Percentiles rank a stretch among this genome's conserved stretches.
Conservation (phyloP, 2,113 vertebrate genomes). For the Grantiella picta region DNA sequence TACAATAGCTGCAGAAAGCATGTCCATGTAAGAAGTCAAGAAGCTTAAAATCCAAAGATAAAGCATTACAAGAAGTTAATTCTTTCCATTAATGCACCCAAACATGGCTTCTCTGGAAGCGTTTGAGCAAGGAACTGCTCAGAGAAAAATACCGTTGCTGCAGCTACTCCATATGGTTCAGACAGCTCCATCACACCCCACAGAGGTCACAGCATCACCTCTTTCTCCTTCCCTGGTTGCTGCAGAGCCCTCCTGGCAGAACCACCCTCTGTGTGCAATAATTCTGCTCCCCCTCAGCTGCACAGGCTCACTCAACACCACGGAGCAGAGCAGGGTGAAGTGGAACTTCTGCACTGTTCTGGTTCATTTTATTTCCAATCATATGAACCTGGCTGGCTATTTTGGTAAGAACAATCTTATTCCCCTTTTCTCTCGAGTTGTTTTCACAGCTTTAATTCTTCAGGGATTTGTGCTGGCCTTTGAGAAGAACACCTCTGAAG, state of each 20-base stretch:
- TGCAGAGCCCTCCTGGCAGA: not conserved
- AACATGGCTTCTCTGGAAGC: not conserved
- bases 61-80: not conserved
- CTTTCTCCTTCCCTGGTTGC: not conserved
- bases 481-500: constrained; percentile 31
- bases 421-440: not conserved
- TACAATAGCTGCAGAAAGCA: not conserved
- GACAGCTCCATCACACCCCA: not conserved
- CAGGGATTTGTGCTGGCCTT: constrained; percentile 9
- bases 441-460: constrained; percentile 28
- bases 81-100: not conserved
- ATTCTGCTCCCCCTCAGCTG: not conserved
- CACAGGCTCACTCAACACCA: not conserved
- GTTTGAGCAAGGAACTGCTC: not conserved
- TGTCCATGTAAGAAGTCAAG: not conserved
- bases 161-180: not conserved
- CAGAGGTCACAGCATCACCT: not conserved
- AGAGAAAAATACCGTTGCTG: not conserved
- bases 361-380: not conserved
- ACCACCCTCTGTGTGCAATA: rapidly evolving
- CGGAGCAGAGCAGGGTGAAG: not conserved
- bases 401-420: not conserved
- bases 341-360: not conserved
- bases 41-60: not conserved
- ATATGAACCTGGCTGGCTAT: not conserved